Evolutionary conservation across 2,113 vertebrate genomes (phyloP), one percentile per base, ranked within the genome.

Genomic region (Diadophis punctatus): DNA sequence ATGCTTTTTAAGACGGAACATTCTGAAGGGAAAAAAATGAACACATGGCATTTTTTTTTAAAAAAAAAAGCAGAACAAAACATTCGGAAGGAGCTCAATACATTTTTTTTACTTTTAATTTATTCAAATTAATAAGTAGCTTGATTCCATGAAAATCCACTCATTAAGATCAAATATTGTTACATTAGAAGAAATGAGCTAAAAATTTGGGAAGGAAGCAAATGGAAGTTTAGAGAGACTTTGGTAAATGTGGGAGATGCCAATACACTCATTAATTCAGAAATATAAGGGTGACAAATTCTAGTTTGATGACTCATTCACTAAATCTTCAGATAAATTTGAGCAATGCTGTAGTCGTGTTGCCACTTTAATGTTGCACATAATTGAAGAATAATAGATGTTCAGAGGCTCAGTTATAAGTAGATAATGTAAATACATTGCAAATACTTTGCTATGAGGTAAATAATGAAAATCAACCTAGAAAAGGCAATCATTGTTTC

Each of bases 231-330:
- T 91, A 14, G 10, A 34, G 25, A 68, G 92, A 27, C 52, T n/a
- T 6, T 0, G 8, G 11, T 60, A 20, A 51, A 39, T 8, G 48
- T 27, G 39, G 22, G 16, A 30, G 12, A 56, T 92, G 48, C 46
- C 27, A 88, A 39, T 22, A 58, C 90, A 0, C 4, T 39, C 43
- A 93, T 91, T 91, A 91, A 63, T 93, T 88, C 48, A 23, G 49
- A 96, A 94, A 93, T 48, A 0, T 4, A 23, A 12, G 91, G 27
- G 9, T n/a, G 92, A 93, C 22, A 84, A 94, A 93, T 93, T 90
- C 22, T 39, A 87, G 5, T 51, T 68, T 91, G 34, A 58, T 87
- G 10, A 93, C 23, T n/a, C 89, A n/a, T 80, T 86, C 90, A 80
- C 74, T 88, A 48, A 94, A 52, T 91, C n/a, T 91, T 88, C 48